Base-by-base conservation (phyloP, 2,888 invertebrate species). In the Dynastes hyllus region DNA sequence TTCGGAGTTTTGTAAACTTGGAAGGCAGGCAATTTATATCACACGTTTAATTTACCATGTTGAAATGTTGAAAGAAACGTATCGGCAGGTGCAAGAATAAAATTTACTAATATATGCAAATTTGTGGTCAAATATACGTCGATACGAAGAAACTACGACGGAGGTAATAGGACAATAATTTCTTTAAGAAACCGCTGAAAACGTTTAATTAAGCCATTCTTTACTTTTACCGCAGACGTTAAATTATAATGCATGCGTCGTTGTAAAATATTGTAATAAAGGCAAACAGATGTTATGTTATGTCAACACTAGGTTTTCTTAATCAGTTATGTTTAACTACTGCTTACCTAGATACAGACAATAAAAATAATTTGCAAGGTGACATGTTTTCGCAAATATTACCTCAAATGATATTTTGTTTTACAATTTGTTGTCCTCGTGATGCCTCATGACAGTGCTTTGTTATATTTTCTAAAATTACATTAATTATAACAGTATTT, bases 301-400 rank as follows among this genome's bases (percentile, higher is more conserved):
- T 45, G 22, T 58, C 73, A 75, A 61, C 73, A 63, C 61, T 11
- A 45, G 63, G 27, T 75, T 75, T 75, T 61, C 73, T 75, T 73
- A 61, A 73, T 73, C 73, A 37, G 70, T 32, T 27, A 22, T 58
- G 58, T 73, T 73, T 61, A 75, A 75, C 61, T 61, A n/a, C n/a
- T 61, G n/a, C 27, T 61, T 73, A 73, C 61, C 22, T 61, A 27
- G 73, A 40, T 75, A 75, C 50, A 40, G 45, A 27, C 61, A 75
- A 75, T 71, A 61, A 75, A 75, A 75, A 75, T 75, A 75, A 75
- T 75, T 75, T 61, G 73, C 73, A 75, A 75, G 73, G 73, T 75
- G 73, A 75, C 73, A 75, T 50, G 61, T 75, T 40, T 61, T 61
- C 61, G 73, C 73, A 75, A 75, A 75, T 75, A 75, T 75, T 75